A percentile compares a stretch with the other conserved stretches of the same genome.
Conservation (phyloP, 2,888 invertebrate genomes). For the Byasa hedistus region DNA sequence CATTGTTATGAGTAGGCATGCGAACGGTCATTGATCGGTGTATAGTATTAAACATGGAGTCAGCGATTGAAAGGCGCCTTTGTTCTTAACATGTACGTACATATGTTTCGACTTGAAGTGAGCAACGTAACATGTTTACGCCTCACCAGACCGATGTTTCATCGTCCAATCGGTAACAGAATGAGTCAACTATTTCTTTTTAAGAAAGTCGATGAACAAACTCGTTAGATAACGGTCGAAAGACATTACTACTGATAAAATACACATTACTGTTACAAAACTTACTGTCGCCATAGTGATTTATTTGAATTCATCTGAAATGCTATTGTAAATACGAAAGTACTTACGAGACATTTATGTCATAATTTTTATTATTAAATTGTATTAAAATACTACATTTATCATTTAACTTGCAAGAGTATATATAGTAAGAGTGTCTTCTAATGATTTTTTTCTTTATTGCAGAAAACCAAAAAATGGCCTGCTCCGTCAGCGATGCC, state of each 20-base stretch:
- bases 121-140: constrained; percentile 15
- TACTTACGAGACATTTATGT: too few relatives aligned
- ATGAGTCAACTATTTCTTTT: constrained; percentile 42
- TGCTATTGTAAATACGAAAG: too few relatives aligned
- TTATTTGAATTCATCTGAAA: too few relatives aligned
- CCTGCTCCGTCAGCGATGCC: constrained; percentile 81
- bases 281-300: background rate
- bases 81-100: constrained; percentile 6
- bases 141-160: constrained; percentile 19
- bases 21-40: constrained; percentile 3
- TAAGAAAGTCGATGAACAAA: constrained; percentile 32
- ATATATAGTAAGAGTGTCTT: too few relatives aligned
- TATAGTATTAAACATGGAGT: background rate
- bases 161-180: constrained; percentile 28
- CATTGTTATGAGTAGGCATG: background rate
- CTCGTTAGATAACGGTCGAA: constrained; percentile 30
- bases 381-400: too few relatives aligned
- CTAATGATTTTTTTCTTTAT: constrained; percentile 13
- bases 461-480: constrained; percentile 62
- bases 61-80: constrained; percentile 14
- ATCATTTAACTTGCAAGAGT: too few relatives aligned
- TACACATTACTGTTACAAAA: constrained; percentile 6
- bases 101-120: constrained; percentile 10
- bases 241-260: constrained; percentile 24
- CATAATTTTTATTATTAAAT: too few relatives aligned